Evolutionary conservation across 2,888 invertebrate species (phyloP), one percentile per base, ranked within the genome.

Genomic region (Meteorus colon): DNA sequence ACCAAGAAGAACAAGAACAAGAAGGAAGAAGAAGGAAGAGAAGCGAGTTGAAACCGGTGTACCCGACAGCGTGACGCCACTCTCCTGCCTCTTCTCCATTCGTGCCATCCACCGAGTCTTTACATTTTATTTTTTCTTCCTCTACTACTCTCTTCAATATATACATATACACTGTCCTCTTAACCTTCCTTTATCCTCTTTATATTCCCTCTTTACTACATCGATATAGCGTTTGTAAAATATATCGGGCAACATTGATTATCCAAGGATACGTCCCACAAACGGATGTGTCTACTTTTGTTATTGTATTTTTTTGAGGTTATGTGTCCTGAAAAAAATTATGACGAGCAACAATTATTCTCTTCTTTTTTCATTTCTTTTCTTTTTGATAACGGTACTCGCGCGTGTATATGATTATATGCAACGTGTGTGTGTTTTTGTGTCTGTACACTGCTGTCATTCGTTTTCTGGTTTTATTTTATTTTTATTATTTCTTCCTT

Each of bases 31-130:
- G 48, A 74, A 70, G 79, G 80, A 80, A 80, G 83, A 83, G 81
- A 80, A 84, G 84, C 83, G 84, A 84, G 85, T 83, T 84, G 86
- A 89, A 89, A 89, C 88, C 88, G 88, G 88, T 89, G 89, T 88
- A 88, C 85, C 88, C 89, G 89, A 88, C 89, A 88, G 89, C 88
- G 82, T 88, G 89, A 89, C 89, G 89, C 89, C 88, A 83, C 85
- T 83, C 77, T 78, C 78, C 76, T 68, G 67, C 73, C 72, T 63
- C 73, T 67, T 66, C 55, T 55, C n/a, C 55, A 55, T 19, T 55
- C 55, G 55, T 55, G 8, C n/a, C 82, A 81, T 81, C 81, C 81
- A 79, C 79, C 80, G 48, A 59, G 78, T 79, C 73, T 69, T 55
- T 55, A 55, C n/a, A 74, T 76, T 68, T 77, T 79, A 74, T 79